phyloP scores from a whole-genome alignment of 1,140 invertebrate genomes.

The Dendroctonus ponderosae region DNA sequence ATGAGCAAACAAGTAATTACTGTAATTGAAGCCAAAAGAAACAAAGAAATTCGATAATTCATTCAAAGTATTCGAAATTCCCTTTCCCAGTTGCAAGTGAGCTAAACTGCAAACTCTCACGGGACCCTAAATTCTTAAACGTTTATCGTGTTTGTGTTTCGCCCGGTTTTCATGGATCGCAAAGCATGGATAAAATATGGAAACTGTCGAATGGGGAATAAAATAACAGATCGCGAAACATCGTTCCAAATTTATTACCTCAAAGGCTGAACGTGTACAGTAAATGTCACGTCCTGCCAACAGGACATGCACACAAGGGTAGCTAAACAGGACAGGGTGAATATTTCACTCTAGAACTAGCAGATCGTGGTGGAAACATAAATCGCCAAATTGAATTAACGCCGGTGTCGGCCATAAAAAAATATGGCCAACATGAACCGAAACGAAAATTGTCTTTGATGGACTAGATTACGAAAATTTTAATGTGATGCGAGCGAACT shows the following conservation, averaged over 20 bases:
- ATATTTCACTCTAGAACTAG: background rate
- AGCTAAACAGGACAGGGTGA: background rate
- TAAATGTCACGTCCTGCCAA: slow-evolving; percentile 5
- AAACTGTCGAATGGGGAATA: slow-evolving; percentile 5
- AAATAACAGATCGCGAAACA: background rate
- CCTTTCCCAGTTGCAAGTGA: too few relatives aligned
- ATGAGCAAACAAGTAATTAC: too few relatives aligned
- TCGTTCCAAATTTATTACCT: slow-evolving; percentile 11
- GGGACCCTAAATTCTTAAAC: slow-evolving; percentile 9
- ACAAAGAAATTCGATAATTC: too few relatives aligned
- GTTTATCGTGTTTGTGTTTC: slow-evolving; percentile 2
- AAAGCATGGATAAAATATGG: slow-evolving; percentile 17
- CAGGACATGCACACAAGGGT: slow-evolving; percentile 5
- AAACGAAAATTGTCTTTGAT: too few relatives aligned
- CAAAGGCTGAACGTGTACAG: slow-evolving; percentile 3
- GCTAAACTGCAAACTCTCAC: background rate
- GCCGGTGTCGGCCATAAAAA: too few relatives aligned
- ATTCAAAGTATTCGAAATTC: too few relatives aligned
- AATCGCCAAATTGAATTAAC: too few relatives aligned
- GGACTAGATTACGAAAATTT: too few relatives aligned
- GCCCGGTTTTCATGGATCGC: slow-evolving; percentile 6
- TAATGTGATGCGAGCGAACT: too few relatives aligned
- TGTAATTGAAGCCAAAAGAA: too few relatives aligned
- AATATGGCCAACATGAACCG: too few relatives aligned
- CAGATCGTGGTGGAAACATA: background rate